Percentiles rank a stretch among this genome's conserved stretches.
These are phyloP conservation scores for Chrysemys picta DNA, from an alignment of 2,113 vertebrate genomes.

Conservation along the genomic window DNA sequence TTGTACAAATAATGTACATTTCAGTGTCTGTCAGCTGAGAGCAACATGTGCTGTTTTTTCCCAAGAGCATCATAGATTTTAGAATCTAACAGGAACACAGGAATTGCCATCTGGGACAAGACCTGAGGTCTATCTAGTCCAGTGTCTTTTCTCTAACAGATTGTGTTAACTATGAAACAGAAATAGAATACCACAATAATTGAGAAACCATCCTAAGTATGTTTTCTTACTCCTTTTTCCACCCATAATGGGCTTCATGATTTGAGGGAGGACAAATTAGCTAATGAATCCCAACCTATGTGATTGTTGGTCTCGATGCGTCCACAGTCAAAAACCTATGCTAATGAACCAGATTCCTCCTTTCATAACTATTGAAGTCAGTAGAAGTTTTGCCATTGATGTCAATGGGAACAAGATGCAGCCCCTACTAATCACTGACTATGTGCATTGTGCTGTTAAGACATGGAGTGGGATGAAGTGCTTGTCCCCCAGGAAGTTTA, in stretches of 20 bases:
- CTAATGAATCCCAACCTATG: not conserved
- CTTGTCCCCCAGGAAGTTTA: not conserved
- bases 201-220: not conserved
- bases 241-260: not conserved
- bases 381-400: not conserved
- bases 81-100: not conserved
- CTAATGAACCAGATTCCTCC: not conserved
- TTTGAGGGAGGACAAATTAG: not conserved
- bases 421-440: not conserved
- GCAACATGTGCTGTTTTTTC: not conserved
- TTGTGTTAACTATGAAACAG: not conserved
- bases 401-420: not conserved
- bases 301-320: not conserved
- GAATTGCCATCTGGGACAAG: not conserved
- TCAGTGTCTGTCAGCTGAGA: not conserved
- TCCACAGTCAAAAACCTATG: not conserved
- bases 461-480: not conserved
- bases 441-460: not conserved
- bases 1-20: not conserved
- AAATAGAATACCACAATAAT: accelerated
- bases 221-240: not conserved
- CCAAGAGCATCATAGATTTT: not conserved
- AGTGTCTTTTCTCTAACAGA: not conserved
- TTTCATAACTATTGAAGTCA: not conserved
- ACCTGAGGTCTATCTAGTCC: accelerated